Evolutionary conservation across 2,888 invertebrate genomes (phyloP).

Genomic region (Eupsilia transversa): DNA sequence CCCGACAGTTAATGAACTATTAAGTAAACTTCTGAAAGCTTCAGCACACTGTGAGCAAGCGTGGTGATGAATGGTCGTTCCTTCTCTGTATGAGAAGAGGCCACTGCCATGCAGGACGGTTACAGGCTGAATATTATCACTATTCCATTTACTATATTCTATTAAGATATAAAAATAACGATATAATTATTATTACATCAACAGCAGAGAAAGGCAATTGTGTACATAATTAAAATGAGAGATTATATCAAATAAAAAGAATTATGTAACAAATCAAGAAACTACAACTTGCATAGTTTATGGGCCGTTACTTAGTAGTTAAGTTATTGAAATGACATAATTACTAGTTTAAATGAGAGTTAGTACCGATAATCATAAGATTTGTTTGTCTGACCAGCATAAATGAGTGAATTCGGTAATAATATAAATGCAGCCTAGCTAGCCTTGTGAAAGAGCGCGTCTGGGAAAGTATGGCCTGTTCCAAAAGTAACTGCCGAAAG

Average conservation of each 20-base stretch:
- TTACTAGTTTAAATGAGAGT: conserved; percentile 3
- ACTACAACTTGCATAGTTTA: conserved; percentile 35
- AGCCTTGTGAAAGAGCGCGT: background rate
- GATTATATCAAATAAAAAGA: conserved; percentile 36
- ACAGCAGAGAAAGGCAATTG: conserved; percentile 39
- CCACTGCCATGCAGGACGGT: background rate
- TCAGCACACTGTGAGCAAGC: no score
- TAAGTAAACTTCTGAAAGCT: background rate
- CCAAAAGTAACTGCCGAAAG: background rate
- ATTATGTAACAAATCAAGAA: conserved; percentile 36
- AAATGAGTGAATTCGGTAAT: background rate
- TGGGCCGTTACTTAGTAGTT: background rate
- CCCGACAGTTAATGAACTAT: background rate
- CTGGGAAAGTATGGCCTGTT: background rate
- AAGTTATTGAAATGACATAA: conserved; percentile 34
- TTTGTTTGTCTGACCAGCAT: background rate
- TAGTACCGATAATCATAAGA: conserved; percentile 34
- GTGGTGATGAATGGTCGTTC: no score
- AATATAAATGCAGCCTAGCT: background rate
- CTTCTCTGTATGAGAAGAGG: background rate
- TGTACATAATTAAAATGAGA: conserved; percentile 42
- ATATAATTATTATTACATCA: conserved; percentile 37
- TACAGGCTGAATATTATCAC: background rate
- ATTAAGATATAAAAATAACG: background rate
- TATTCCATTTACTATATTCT: conserved; percentile 5